Percentiles rank a stretch among this genome's conserved stretches.
Evolutionary conservation across 2,888 invertebrate genomes (phyloP).

Genomic region (Sepiola atlantica): DNA sequence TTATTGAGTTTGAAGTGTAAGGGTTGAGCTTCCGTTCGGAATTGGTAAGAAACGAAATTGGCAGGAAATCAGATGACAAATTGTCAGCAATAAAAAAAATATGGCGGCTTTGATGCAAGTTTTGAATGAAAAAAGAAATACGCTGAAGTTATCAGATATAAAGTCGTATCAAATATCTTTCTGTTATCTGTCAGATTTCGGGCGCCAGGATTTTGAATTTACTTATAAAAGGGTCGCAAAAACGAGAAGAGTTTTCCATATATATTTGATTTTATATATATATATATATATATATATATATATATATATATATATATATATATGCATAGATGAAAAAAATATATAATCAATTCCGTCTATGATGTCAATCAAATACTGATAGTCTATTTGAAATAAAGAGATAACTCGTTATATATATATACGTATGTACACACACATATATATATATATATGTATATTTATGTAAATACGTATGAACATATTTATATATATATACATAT

Average conservation of each 20-base stretch:
- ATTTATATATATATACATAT: background rate
- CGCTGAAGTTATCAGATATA: background rate
- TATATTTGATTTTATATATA: background rate
- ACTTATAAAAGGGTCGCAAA: background rate
- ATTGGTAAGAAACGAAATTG: background rate
- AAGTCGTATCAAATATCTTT: background rate
- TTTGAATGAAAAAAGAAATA: background rate
- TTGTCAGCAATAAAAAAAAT: background rate
- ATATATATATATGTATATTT: background rate
- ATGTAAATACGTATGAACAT: background rate
- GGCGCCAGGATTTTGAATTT: background rate
- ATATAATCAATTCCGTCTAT: background rate
- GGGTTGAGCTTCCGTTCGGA: background rate
- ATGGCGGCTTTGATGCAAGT: background rate
- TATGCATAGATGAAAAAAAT: background rate
- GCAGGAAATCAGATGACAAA: background rate
- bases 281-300: constrained; percentile 32
- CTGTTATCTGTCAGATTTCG: background rate
- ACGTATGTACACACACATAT: background rate
- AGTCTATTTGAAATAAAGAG: background rate
- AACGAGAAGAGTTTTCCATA: background rate
- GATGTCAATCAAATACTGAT: background rate
- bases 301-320: background rate
- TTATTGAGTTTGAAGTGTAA: background rate
- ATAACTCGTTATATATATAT: background rate